Evolutionary conservation across 1,140 invertebrate species (phyloP).

Genomic region (Caenorhabditis latens): DNA sequence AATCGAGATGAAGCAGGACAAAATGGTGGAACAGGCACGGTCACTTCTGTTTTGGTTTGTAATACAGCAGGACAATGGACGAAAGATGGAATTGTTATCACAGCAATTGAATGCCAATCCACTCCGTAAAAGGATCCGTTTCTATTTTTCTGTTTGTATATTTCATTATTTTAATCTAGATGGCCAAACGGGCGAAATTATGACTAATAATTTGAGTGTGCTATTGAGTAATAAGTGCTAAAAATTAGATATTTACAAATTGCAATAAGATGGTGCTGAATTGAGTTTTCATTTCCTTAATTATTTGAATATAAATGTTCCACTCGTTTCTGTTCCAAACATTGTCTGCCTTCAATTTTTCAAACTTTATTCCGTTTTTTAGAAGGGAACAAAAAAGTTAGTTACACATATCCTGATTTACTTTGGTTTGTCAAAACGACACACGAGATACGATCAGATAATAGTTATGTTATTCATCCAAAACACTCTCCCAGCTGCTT

Average conservation of each 20-base stretch:
- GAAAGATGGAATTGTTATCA: conserved; percentile 9
- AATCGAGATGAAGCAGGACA: conserved; percentile 2
- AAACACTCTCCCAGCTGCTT: conserved; percentile 35
- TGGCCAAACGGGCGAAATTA: neutral
- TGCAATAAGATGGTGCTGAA: neutral
- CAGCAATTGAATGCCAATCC: conserved; percentile 28
- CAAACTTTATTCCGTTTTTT: too few species aligned
- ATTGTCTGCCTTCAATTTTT: too few species aligned
- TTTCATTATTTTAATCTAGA: neutral
- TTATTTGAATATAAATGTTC: neutral
- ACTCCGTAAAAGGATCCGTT: neutral
- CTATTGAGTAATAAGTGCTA: conserved; percentile 1
- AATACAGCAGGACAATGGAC: conserved; percentile 11
- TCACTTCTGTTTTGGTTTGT: neutral
- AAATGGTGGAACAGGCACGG: neutral
- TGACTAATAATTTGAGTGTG: neutral
- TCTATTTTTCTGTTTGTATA: neutral
- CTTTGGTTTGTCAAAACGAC: neutral
- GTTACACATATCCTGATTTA: neutral
- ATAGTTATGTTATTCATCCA: conserved; percentile 51
- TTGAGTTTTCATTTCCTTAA: neutral
- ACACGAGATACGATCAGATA: neutral
- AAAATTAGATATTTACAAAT: neutral
- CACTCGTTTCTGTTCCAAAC: too few species aligned
- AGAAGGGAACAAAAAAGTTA: neutral